Evolutionary conservation across 2,888 invertebrate species (phyloP).

Genomic region (Luperina nickerlii): DNA sequence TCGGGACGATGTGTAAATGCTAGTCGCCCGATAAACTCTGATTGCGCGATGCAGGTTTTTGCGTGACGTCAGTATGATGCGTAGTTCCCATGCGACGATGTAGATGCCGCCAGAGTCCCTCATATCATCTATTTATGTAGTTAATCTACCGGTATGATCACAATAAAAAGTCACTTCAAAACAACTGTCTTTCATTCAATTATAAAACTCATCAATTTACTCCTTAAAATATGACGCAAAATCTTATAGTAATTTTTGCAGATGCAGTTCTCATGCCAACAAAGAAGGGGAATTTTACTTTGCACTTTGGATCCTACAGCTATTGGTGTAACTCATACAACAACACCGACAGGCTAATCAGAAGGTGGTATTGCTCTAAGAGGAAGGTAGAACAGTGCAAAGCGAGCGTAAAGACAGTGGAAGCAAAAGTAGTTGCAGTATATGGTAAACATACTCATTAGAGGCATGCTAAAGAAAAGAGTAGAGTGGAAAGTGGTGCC

Average conservation of each 20-base stretch:
- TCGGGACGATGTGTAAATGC: neutral
- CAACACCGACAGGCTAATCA: constrained; percentile 4
- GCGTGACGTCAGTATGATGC: neutral
- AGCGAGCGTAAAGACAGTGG: constrained; percentile 48
- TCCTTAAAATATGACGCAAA: neutral
- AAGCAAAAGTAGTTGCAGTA: constrained; percentile 33
- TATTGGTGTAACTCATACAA: constrained; percentile 72
- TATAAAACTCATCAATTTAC: neutral
- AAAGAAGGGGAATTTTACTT: constrained; percentile 63
- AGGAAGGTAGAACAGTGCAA: constrained; percentile 44
- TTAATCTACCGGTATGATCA: neutral
- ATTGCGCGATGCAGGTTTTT: neutral
- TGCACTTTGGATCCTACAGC: constrained; percentile 67
- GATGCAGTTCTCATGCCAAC: constrained; percentile 56
- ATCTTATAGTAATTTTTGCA: constrained; percentile 34
- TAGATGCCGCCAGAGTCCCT: neutral
- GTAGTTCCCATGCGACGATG: neutral
- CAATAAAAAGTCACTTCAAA: neutral
- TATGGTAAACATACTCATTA: constrained; percentile 56
- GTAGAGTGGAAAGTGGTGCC: neutral
- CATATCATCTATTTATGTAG: neutral
- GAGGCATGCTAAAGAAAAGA: neutral
- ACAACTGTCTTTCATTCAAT: neutral
- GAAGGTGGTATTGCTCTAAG: constrained; percentile 58
- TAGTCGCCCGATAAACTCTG: neutral